Percentiles rank a stretch among this genome's conserved stretches.
phyloP scores from a whole-genome alignment of 2,888 invertebrate genomes.

The Prionchulus punctatus region DNA sequence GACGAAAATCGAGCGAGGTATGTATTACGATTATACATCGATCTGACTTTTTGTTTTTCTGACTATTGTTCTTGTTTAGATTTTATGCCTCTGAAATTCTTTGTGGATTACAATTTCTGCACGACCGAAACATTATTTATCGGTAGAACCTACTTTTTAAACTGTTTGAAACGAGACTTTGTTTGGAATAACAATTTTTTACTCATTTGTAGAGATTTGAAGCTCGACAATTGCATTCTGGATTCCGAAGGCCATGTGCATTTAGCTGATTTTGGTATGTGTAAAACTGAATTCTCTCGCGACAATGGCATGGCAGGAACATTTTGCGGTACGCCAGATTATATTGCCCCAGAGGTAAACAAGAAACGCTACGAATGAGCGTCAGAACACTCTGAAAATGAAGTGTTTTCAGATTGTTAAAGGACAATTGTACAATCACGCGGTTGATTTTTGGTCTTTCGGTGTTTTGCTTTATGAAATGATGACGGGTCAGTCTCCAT shows the following conservation, averaged over 20 bases:
- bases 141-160: constrained; percentile 44
- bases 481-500: constrained; percentile 94
- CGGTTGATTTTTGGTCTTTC: constrained; percentile 95
- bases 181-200: not conserved
- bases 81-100: constrained; percentile 97
- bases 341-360: constrained; percentile 90
- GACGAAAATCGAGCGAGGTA: constrained; percentile 61
- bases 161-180: not conserved
- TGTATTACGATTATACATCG: not conserved
- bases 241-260: constrained; percentile 93
- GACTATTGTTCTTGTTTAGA: constrained; percentile 5
- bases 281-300: constrained; percentile 85
- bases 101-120: constrained; percentile 84
- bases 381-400: no score
- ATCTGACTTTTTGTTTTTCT: not conserved
- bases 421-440: constrained; percentile 86
- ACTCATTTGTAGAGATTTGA: constrained; percentile 59
- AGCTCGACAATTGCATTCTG: constrained; percentile 75
- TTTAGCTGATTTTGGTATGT: constrained; percentile 99
- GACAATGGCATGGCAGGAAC: constrained; percentile 64
- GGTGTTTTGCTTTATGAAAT: constrained; percentile 95
- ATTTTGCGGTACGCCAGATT: constrained; percentile 90
- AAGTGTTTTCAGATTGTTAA: constrained; percentile 56
- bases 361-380: not conserved
- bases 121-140: constrained; percentile 89